Percentiles rank a stretch among this genome's conserved stretches.
Evolutionary conservation across 2,797 vertebrate species (phyloP).

Genomic region (Diceros bicornis): DNA sequence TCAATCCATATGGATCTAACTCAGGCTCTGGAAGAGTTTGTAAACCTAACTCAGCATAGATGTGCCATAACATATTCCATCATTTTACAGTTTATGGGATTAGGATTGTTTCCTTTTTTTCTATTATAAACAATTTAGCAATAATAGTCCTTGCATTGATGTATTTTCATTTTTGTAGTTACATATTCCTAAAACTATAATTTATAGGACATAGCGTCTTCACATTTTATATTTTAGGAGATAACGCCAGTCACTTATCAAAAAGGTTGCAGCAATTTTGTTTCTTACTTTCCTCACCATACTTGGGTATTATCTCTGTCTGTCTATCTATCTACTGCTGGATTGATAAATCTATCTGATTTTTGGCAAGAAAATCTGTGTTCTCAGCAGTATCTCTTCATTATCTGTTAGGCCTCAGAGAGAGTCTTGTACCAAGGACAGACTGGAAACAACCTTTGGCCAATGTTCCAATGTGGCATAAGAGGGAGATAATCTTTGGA

Average conservation of each 20-base stretch:
- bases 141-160: neutral
- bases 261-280: neutral
- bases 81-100: neutral
- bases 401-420: neutral
- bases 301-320: neutral
- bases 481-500: neutral
- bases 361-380: neutral
- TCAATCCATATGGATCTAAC: neutral
- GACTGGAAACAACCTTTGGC: neutral
- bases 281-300: neutral
- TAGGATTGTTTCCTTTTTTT: neutral
- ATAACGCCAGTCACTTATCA: neutral
- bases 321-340: neutral
- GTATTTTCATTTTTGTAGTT: neutral
- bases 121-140: neutral
- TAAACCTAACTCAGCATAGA: neutral
- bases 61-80: neutral
- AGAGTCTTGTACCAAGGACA: too few species aligned
- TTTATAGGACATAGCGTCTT: neutral
- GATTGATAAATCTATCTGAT: neutral
- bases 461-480: neutral
- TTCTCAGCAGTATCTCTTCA: neutral
- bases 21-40: neutral
- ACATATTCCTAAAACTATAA: neutral
- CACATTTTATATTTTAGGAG: neutral